Evolutionary conservation across 2,113 vertebrate genomes (phyloP), one percentile per base, ranked within the genome.

Genomic region (Cyrtonyx montezumae): DNA sequence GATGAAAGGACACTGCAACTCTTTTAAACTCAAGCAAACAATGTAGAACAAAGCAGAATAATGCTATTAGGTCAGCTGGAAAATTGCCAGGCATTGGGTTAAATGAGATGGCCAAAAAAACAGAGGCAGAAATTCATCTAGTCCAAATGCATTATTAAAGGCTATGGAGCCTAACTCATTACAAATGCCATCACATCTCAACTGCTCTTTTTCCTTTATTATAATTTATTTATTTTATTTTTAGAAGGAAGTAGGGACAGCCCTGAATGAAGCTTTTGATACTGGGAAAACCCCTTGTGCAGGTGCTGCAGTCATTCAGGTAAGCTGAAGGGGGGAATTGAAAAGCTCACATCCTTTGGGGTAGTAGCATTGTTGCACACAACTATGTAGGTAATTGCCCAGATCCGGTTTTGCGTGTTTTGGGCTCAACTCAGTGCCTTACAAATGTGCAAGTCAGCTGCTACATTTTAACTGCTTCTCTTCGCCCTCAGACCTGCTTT

Each of bases 1-100:
- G 70, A 90, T 92, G 92, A 96, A 94, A 95, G 88, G 73, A 92
- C 88, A 88, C 92, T 93, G 85, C 66, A 94, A 88, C 90, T 90
- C 51, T 81, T 81, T 94, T 96, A 95, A 87, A 87, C 74, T 95
- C 88, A 92, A 88, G 84, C 77, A 95, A 95, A 91, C 77, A 94
- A 58, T 28, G n/a, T 65, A 62, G 92, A 93, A 92, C 86, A 90
- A 92, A 96, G 75, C 77, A 92, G 95, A 90, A 84, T 40, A 93
- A 90, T 88, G 92, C 87, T 96, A 95, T 94, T 93, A 93, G 89
- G 84, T 90, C 79, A 81, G 43, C 82, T 95, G 93, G 82, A 88
- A 91, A 94, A 78, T 25, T 74, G 40, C 71, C 87, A 93, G n/a
- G 36, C 43, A 89, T 94, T 94, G 82, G 61, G 56, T 90, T 90